phyloP scores from a whole-genome alignment of 2,888 invertebrate genomes.

The Apodemia hepburni region DNA sequence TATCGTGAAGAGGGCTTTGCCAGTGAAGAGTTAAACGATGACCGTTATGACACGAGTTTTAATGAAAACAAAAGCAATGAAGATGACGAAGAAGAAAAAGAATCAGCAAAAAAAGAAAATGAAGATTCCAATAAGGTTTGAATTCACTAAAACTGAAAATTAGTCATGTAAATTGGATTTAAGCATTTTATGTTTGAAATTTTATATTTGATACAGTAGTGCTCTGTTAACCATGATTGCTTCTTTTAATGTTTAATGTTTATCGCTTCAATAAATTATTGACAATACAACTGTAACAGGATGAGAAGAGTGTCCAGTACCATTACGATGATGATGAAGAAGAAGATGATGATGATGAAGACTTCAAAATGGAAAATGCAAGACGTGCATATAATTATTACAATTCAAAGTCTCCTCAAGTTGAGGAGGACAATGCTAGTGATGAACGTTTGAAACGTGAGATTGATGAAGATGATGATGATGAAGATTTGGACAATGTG shows the following conservation, averaged over 20 bases:
- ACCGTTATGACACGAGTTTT: slow-evolving; percentile 31
- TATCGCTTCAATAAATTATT: background rate
- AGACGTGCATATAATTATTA: slow-evolving; percentile 31
- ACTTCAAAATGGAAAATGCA: slow-evolving; percentile 36
- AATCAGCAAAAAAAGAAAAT: slow-evolving; percentile 31
- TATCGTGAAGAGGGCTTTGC: slow-evolving; percentile 33
- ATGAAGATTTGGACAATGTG: slow-evolving; percentile 38
- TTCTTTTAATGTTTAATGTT: background rate
- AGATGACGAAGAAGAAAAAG: slow-evolving; percentile 39
- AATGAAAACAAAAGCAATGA: slow-evolving; percentile 39
- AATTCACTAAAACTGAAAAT: slow-evolving; percentile 34
- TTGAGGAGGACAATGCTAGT: slow-evolving; percentile 22
- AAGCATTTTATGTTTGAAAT: slow-evolving; percentile 21
- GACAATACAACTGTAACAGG: slow-evolving; percentile 16
- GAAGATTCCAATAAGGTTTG: slow-evolving; percentile 24
- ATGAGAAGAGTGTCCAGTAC: slow-evolving; percentile 37
- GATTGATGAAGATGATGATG: slow-evolving; percentile 35
- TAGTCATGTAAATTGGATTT: slow-evolving; percentile 33
- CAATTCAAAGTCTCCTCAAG: slow-evolving; percentile 36
- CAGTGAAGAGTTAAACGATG: background rate
- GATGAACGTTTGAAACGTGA: slow-evolving; percentile 14
- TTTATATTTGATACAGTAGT: background rate
- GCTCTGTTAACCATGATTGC: background rate
- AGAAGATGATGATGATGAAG: slow-evolving; percentile 37
- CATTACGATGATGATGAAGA: slow-evolving; percentile 32